These are phyloP conservation scores for Volucella inflata DNA, from an alignment of 2,888 invertebrate species.

Conservation along the genomic window DNA sequence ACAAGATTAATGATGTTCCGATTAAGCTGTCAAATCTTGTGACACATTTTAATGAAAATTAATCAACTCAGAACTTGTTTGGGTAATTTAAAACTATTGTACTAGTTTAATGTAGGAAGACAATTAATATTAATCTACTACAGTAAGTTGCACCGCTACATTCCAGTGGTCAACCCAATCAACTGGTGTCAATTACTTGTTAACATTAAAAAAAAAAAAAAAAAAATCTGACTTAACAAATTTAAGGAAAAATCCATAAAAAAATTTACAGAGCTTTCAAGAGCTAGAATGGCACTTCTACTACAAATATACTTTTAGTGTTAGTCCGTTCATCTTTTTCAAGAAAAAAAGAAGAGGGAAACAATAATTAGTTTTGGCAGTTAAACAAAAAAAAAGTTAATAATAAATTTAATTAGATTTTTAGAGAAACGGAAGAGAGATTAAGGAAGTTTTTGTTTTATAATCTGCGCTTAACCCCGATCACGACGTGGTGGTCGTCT, in stretches of 20 bases:
- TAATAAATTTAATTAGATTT: slow-evolving; percentile 62
- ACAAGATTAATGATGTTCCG: neutral
- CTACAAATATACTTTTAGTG: neutral
- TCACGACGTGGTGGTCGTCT: slow-evolving; percentile 55
- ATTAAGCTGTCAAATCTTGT: slow-evolving; percentile 14
- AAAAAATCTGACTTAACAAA: neutral
- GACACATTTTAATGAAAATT: neutral
- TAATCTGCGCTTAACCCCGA: slow-evolving; percentile 33
- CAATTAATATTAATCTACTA: slow-evolving; percentile 7
- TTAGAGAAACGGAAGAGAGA: slow-evolving; percentile 39
- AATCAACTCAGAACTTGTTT: neutral
- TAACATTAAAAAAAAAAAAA: neutral
- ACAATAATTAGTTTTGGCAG: slow-evolving; percentile 18
- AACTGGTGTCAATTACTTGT: neutral
- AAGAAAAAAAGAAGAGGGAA: neutral
- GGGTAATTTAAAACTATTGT: neutral
- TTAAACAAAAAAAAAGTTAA: slow-evolving; percentile 38
- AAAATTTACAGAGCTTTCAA: slow-evolving; percentile 14
- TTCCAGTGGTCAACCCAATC: neutral
- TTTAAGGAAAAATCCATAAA: neutral
- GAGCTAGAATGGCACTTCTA: slow-evolving; percentile 37
- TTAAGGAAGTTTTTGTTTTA: slow-evolving; percentile 1
- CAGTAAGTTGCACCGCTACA: neutral
- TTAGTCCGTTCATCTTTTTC: slow-evolving; percentile 1
- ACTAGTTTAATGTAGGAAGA: neutral